phyloP scores from a whole-genome alignment of 1,140 invertebrate genomes.

The Halesus radiatus region DNA sequence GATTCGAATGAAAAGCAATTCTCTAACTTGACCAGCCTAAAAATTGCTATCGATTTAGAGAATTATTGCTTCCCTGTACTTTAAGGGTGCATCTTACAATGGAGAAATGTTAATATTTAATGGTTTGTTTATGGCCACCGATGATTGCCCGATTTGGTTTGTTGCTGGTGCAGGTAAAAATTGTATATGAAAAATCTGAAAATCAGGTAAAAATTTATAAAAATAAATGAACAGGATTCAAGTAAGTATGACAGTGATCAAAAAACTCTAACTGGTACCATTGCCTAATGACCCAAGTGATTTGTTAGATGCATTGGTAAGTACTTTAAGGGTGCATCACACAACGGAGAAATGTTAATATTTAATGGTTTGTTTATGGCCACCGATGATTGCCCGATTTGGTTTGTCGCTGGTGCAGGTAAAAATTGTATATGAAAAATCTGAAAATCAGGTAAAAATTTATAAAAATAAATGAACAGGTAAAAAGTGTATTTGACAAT shows the following conservation, averaged over 20 bases:
- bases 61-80: too few relatives aligned
- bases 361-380: conserved; percentile 15
- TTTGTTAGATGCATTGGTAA: too few relatives aligned
- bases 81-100: too few relatives aligned
- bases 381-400: conserved; percentile 28
- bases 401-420: conserved; percentile 24
- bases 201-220: background rate
- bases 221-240: background rate
- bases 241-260: too few relatives aligned
- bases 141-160: conserved; percentile 35
- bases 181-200: background rate
- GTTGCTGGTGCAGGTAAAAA: conserved; percentile 23
- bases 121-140: conserved; percentile 17
- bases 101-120: background rate
- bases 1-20: too few relatives aligned
- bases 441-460: background rate
- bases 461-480: background rate
- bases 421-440: background rate
- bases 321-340: too few relatives aligned
- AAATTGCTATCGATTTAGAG: too few relatives aligned
- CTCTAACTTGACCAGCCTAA: too few relatives aligned
- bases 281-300: too few relatives aligned
- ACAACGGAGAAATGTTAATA: background rate
- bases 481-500: background rate
- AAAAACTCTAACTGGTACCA: too few relatives aligned